Percentiles rank a stretch among this genome's conserved stretches.
phyloP scores from a whole-genome alignment of 2,888 invertebrate species.

The Leucophora obtusa region DNA sequence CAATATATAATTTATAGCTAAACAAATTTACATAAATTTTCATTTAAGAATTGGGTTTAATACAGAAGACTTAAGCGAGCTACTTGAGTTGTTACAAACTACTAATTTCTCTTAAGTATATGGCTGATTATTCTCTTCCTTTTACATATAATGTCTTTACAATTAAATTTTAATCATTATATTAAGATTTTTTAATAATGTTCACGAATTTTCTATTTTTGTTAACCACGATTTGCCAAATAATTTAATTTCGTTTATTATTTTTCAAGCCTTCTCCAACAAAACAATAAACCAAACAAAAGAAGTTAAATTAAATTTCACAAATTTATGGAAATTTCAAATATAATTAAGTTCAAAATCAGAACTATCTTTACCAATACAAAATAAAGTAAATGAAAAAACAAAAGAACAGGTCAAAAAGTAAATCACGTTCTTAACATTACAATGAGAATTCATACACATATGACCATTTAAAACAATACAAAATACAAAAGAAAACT shows the following conservation, averaged over 20 bases:
- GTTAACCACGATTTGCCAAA: conserved; percentile 39
- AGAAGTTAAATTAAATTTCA: conserved; percentile 55
- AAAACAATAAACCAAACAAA: conserved; percentile 30
- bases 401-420: conserved; percentile 55
- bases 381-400: background rate
- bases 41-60: too few species aligned
- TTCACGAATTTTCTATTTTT: conserved; percentile 43
- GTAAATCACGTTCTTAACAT: conserved; percentile 61
- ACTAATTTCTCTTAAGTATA: too few species aligned
- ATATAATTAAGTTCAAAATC: conserved; percentile 46
- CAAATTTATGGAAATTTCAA: conserved; percentile 60
- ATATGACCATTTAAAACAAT: conserved; percentile 51
- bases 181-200: background rate
- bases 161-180: background rate
- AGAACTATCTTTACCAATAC: background rate
- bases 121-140: too few species aligned
- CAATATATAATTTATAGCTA: too few species aligned
- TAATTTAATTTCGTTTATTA: conserved; percentile 21
- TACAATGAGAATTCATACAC: conserved; percentile 22
- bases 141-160: background rate
- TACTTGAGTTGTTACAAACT: too few species aligned
- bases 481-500: conserved; percentile 39
- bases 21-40: too few species aligned
- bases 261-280: background rate
- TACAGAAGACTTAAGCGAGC: too few species aligned